Conservation (phyloP, 2,888 invertebrate genomes). For the Osmoderma eremita region DNA sequence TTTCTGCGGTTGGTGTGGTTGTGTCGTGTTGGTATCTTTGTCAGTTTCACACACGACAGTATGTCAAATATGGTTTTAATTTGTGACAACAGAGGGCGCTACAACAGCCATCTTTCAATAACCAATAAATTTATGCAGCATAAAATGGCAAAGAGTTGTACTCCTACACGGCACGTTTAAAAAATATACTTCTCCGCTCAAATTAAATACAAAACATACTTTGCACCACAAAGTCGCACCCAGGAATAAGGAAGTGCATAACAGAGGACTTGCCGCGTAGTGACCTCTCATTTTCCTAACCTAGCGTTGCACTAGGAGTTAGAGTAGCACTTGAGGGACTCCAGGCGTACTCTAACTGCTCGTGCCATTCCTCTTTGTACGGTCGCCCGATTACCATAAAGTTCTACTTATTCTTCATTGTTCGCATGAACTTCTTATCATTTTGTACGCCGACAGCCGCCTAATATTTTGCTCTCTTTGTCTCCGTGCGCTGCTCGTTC, state of each 20-base stretch:
- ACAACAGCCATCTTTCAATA: too few relatives aligned
- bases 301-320: not conserved
- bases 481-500: not conserved
- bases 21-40: too few relatives aligned
- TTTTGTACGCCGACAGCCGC: slow-evolving; percentile 3
- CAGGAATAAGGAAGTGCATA: not conserved
- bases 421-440: slow-evolving; percentile 28
- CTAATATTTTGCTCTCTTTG: slow-evolving; percentile 20
- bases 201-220: slow-evolving; percentile 6
- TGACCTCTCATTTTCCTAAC: slow-evolving; percentile 4
- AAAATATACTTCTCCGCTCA: not conserved
- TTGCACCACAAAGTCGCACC: too few relatives aligned
- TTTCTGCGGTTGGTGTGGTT: too few relatives aligned
- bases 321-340: not conserved
- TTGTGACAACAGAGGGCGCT: too few relatives aligned
- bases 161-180: too few relatives aligned
- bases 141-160: too few relatives aligned
- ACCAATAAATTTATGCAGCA: too few relatives aligned
- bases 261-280: slow-evolving; percentile 3
- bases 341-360: not conserved
- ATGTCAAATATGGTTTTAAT: too few relatives aligned
- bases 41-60: too few relatives aligned
- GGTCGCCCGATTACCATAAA: slow-evolving; percentile 19
- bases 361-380: not conserved
- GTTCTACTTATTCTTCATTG: slow-evolving; percentile 29